Base-by-base conservation (phyloP, 1,140 invertebrate species). In the Aricia agestis region DNA sequence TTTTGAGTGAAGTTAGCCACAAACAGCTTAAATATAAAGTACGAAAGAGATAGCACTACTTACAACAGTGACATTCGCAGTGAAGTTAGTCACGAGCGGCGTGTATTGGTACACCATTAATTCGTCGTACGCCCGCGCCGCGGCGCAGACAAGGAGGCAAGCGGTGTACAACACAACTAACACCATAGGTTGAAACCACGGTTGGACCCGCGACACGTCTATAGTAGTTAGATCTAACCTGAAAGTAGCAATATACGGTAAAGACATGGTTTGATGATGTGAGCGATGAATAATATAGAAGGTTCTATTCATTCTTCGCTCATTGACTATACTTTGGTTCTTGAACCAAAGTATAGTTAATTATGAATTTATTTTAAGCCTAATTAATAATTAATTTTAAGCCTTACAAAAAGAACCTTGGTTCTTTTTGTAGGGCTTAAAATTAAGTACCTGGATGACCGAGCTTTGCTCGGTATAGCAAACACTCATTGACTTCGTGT, bases 31-130 rank as follows among this genome's bases (percentile, higher is more conserved):
- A 25, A 25, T 36, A 36, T 36, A 36, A 36, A 36, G 36, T 5
- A 36, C 36, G 36, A 36, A 36, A 36, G 36, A 36, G 36, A 36
- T 36, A 7, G 36, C 36, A 36, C 36, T 63, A 76, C 81, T 84
- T 25, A 89, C 86, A 66, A 77, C 81, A 31, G 88, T 89, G 19
- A 84, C 70, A 69, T 90, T 90, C 0, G 66, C 79, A 0, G 88
- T 90, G 32, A 82, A 61, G 71, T 90, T 88, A 9, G 75, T 73
- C 6, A 86, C 79, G 1, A 84, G 25, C 0, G 83, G 79, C 1
- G 86, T 75, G 67, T 91, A 92, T 70, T 92, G 87, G 74, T 89
- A 92, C 6, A 91, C 90, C 85, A 92, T 91, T 67, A 92, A 80
- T 76, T 92, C 92, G 71, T 92, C 92, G 65, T 92, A 90, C 78